Conservation (phyloP, 2,888 invertebrate genomes). For the Antheraea assamensis region DNA sequence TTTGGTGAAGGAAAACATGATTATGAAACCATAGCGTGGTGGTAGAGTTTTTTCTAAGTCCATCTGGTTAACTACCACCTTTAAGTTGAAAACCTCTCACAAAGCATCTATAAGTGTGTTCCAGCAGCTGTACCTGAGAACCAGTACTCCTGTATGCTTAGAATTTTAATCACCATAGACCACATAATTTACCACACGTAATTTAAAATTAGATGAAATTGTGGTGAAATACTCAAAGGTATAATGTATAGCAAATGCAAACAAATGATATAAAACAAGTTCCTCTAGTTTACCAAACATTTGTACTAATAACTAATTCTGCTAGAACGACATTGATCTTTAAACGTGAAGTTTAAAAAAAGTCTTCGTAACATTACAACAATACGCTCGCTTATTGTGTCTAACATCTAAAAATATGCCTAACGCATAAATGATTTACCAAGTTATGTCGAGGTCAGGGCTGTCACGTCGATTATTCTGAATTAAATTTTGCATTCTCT, state of each 20-base stretch:
- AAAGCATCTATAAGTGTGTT: no score
- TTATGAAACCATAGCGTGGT: no score
- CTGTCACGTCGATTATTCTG: slow-evolving; percentile 18
- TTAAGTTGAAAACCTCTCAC: no score
- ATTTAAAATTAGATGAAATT: no score
- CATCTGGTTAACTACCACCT: no score
- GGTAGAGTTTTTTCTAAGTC: no score
- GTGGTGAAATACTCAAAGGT: no score
- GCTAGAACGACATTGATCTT: slow-evolving; percentile 16
- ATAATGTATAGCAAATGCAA: neutral
- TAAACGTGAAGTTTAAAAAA: neutral
- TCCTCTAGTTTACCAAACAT: neutral
- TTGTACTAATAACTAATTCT: neutral
- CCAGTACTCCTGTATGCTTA: no score
- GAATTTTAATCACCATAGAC: no score
- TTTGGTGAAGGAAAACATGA: no score
- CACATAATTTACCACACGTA: no score
- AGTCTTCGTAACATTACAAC: slow-evolving; percentile 21
- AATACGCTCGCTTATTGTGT: slow-evolving; percentile 35
- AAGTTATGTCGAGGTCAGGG: slow-evolving; percentile 27
- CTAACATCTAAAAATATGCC: slow-evolving; percentile 43
- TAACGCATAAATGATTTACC: slow-evolving; percentile 37
- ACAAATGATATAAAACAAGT: neutral
- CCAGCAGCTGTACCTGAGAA: no score
- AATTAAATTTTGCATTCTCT: neutral